phyloP scores from a whole-genome alignment of 2,888 invertebrate genomes.

The Eupithecia exiguata region DNA sequence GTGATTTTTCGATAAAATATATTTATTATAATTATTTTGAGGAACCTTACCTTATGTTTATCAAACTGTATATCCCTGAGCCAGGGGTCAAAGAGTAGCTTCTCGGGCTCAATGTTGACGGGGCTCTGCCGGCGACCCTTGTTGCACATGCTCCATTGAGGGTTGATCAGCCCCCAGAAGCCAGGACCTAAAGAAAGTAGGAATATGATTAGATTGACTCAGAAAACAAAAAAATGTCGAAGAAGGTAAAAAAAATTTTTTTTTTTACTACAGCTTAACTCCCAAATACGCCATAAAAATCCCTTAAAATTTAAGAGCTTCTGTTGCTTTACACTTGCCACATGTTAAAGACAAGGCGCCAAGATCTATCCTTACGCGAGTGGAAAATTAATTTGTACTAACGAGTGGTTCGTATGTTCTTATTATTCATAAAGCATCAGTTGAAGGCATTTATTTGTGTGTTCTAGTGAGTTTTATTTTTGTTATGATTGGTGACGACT shows the following conservation, averaged over 20 bases:
- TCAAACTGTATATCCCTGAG: slow-evolving; percentile 95
- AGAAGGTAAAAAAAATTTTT: no score
- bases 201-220: not conserved
- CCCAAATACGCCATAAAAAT: no score
- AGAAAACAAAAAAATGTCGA: no score
- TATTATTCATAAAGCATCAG: not conserved
- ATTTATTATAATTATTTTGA: no score
- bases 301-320: no score
- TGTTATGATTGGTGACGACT: not conserved
- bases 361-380: not conserved
- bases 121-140: slow-evolving; percentile 98
- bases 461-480: not conserved
- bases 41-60: slow-evolving; percentile 92
- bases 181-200: slow-evolving; percentile 91
- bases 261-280: not conserved
- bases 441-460: no score
- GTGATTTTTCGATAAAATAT: no score
- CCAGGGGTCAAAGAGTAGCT: slow-evolving; percentile 97
- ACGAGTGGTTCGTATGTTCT: not conserved
- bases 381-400: not conserved
- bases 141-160: slow-evolving; percentile 99
- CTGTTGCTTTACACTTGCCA: no score
- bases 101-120: slow-evolving; percentile 97
- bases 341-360: not conserved
- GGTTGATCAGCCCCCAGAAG: slow-evolving; percentile 99